These are phyloP conservation scores for Teinopalpus imperialis DNA, from an alignment of 2,888 invertebrate genomes.

Conservation along the genomic window DNA sequence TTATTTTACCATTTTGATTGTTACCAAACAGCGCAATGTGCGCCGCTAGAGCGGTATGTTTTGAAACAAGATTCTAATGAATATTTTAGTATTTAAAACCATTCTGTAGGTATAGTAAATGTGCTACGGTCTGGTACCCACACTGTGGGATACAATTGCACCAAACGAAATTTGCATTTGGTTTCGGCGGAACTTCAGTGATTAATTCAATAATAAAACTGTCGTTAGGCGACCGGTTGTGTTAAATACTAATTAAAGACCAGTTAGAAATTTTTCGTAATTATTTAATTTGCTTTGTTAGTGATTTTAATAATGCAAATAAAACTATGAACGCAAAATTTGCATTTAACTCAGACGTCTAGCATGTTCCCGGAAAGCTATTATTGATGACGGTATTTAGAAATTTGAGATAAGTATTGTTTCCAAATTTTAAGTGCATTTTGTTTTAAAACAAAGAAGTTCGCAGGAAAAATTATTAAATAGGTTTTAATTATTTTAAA, in stretches of 20 bases:
- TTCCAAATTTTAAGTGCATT: too few species aligned
- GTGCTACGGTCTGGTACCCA: constrained; percentile 61
- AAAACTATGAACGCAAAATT: too few species aligned
- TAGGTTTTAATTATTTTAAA: too few species aligned
- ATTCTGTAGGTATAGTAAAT: constrained; percentile 46
- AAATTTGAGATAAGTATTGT: too few species aligned
- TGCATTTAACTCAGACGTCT: too few species aligned
- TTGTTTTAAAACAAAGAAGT: too few species aligned
- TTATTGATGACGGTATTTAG: too few species aligned
- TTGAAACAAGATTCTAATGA: constrained; percentile 52
- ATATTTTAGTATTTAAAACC: constrained; percentile 52
- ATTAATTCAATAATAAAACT: constrained; percentile 65
- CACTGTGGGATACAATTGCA: constrained; percentile 69
- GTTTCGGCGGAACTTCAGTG: constrained; percentile 54
- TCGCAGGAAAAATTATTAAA: too few species aligned
- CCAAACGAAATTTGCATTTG: constrained; percentile 69
- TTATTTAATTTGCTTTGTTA: background rate
- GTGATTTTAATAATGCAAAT: constrained; percentile 8
- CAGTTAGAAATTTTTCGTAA: background rate
- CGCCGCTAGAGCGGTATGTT: constrained; percentile 36
- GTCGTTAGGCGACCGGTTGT: constrained; percentile 11
- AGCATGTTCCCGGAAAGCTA: too few species aligned
- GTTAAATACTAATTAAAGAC: background rate
- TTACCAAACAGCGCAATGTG: constrained; percentile 32
- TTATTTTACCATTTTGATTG: constrained; percentile 35